Base-by-base conservation (phyloP, 1,140 invertebrate species). In the Pseudomyrmex cubaensis region DNA sequence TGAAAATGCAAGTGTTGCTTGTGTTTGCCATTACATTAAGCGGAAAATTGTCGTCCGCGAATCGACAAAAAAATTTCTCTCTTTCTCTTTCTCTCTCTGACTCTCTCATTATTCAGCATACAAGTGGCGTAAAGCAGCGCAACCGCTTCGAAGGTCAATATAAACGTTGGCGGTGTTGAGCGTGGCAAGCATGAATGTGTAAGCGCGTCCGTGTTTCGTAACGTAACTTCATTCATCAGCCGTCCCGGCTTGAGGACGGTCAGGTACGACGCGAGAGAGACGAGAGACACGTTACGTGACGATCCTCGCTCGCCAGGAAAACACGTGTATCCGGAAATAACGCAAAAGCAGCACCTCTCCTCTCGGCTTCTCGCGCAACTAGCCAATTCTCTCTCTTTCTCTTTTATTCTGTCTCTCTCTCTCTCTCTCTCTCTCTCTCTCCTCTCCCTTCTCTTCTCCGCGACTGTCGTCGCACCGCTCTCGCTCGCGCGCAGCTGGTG, bases 191-290 rank as follows among this genome's bases (percentile, higher is more conserved):
- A 66, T 22, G 35, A 35, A n/a, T 64, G 25, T 64, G 50, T n/a
- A 35, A 35, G 35, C 35, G 76, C 76, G 76, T 57, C 63, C 20
- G 44, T 22, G 76, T 80, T 80, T 72, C 76, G 76, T 80, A 78
- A 78, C 64, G 76, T 70, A 80, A 80, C 66, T 80, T 80, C 76
- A 80, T 80, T 80, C 76, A 80, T 80, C 76, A 59, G 76, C 66
- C 56, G 54, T 70, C 54, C 66, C 66, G 66, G 76, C 76, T 80
- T 80, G 76, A 80, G 76, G 66, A 80, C 66, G 76, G 76, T 80
- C 76, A 80, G 76, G 76, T 59, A 80, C 76, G 76, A 20, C n/a
- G 17, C 20, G 56, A 12, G 56, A 46, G 72, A 63, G 9, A 35
- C n/a, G 20, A 15, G 75, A 67, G 75, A 67, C 22, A 54, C 66